These are phyloP conservation scores for Ligdia adustata DNA, from an alignment of 2,888 invertebrate genomes.

Conservation along the genomic window DNA sequence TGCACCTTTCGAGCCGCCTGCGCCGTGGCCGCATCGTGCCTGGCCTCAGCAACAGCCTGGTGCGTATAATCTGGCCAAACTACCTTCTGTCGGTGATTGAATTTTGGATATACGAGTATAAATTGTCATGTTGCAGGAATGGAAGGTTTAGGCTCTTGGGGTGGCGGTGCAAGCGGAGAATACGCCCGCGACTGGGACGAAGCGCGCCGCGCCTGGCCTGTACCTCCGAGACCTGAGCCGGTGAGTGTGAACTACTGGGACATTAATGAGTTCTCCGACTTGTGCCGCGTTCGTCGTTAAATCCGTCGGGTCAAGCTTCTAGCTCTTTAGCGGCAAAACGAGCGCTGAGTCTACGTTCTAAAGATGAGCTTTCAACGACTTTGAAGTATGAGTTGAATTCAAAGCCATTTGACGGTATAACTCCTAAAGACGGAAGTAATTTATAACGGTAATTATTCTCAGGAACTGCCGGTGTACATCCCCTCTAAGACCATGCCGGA, in stretches of 20 bases:
- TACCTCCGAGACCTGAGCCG: slow-evolving; percentile 57
- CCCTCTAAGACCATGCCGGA: slow-evolving; percentile 70
- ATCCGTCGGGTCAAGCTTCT: no score
- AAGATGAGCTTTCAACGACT: no score
- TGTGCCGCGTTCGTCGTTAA: no score
- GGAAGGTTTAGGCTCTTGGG: slow-evolving; percentile 41
- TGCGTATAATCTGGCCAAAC: neutral
- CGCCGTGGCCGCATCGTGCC: slow-evolving; percentile 36
- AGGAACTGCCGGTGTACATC: slow-evolving; percentile 62
- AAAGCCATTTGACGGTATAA: no score
- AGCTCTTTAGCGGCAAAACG: no score
- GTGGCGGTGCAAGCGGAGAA: slow-evolving; percentile 33
- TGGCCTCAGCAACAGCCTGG: slow-evolving; percentile 37
- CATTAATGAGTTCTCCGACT: no score
- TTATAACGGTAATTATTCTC: no score
- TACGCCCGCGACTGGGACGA: slow-evolving; percentile 31
- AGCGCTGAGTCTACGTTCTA: no score
- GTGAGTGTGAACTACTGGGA: slow-evolving; percentile 39
- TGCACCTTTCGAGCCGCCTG: slow-evolving; percentile 38
- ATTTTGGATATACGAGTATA: neutral
- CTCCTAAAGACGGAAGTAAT: no score
- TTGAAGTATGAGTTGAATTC: no score
- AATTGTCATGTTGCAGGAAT: slow-evolving; percentile 31
- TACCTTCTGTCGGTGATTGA: no score
- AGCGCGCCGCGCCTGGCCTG: slow-evolving; percentile 67